Conservation (phyloP, 92 coral and sea anemone genomes). For the Palythoa caribaeorum region DNA sequence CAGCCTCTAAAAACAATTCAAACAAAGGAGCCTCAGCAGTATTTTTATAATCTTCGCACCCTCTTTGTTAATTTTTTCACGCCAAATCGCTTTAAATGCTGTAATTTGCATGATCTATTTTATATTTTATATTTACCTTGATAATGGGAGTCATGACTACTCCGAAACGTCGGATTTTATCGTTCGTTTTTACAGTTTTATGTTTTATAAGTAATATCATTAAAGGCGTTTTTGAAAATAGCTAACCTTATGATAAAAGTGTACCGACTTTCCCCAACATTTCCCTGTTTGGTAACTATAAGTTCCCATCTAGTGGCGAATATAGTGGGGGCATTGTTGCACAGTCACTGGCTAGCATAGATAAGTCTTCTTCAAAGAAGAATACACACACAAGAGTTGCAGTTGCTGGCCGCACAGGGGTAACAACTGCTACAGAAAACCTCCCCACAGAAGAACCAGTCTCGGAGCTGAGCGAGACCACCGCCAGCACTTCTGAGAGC, state of each 20-base stretch:
- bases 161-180: no score
- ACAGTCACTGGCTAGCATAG: conserved; percentile 58
- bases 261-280: conserved; percentile 46
- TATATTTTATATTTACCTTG: no score
- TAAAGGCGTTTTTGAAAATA: no score
- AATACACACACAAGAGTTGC: not conserved
- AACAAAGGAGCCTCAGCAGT: no score
- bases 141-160: no score
- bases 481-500: not conserved
- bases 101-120: no score
- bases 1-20: no score
- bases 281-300: conserved; percentile 52
- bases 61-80: no score
- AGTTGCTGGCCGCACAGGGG: conserved; percentile 37
- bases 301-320: conserved; percentile 33
- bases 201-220: no score
- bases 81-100: no score
- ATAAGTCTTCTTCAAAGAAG: conserved; percentile 37
- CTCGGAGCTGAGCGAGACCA: not conserved
- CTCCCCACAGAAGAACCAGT: not conserved
- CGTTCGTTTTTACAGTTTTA: no score
- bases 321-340: conserved; percentile 46
- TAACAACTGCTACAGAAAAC: conserved; percentile 22
- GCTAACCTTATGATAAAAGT: not conserved
- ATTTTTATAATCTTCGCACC: no score